Evolutionary conservation across 2,888 invertebrate species (phyloP).

Genomic region (Leptogaster cylindrica): DNA sequence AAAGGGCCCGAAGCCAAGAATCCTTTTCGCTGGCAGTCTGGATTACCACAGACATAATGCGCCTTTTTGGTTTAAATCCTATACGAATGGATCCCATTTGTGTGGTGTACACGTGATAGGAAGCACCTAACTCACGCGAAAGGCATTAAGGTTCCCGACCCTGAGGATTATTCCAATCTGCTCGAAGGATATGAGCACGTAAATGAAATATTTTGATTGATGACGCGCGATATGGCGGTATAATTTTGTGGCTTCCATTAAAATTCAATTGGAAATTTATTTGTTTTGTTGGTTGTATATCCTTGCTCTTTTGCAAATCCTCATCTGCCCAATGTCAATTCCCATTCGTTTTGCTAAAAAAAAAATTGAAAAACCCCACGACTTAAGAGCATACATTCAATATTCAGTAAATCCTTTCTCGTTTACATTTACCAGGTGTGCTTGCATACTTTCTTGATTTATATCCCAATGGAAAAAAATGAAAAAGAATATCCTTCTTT

Average conservation of each 20-base stretch:
- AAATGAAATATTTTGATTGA: constrained; percentile 33
- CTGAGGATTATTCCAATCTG: neutral
- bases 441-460: constrained; percentile 41
- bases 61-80: too few species aligned
- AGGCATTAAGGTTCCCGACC: too few species aligned
- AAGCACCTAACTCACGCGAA: too few species aligned
- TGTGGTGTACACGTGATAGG: too few species aligned
- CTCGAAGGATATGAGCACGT: neutral
- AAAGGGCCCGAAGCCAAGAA: too few species aligned
- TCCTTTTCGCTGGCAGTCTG: too few species aligned
- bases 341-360: neutral
- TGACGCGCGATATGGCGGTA: constrained; percentile 22
- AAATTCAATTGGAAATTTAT: constrained; percentile 34
- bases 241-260: constrained; percentile 25
- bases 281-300: too few species aligned
- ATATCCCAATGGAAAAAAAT: too few species aligned
- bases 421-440: neutral
- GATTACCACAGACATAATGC: too few species aligned
- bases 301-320: too few species aligned
- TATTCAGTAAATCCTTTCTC: constrained; percentile 18
- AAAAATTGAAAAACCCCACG: neutral
- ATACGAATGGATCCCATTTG: too few species aligned
- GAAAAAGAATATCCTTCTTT: constrained; percentile 44
- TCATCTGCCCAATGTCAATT: too few species aligned
- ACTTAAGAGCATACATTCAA: neutral